Base-by-base conservation (phyloP, 2,797 vertebrate species). In the Chloroceryle amazona region DNA sequence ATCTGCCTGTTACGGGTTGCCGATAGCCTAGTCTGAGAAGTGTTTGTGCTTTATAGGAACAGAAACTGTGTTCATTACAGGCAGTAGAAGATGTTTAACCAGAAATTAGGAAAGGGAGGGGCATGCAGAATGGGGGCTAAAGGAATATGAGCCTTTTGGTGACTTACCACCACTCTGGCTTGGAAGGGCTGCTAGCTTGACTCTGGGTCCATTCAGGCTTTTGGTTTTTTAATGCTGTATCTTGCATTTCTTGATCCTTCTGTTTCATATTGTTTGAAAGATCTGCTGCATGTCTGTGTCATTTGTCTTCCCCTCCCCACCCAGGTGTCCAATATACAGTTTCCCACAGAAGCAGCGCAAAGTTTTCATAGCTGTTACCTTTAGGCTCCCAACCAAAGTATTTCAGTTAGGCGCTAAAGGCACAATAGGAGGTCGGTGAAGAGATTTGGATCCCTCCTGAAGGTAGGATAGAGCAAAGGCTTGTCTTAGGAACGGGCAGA, bases 1-100 rank as follows among this genome's bases (percentile, higher is more conserved):
- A 94, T 66, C 96, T 95, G 91, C 94, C 95, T 96, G 94, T 97
- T 95, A 94, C 0, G 23, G 42, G 52, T 67, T 76, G 92, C 93
- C 82, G 95, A 92, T 96, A 96, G 86, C 70, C 60, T 84, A 66
- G 66, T 57, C 65, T 92, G 57, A 88, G 90, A 89, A 83, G 58
- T 65, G 85, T 95, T 95, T 88, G 80, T 93, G 76, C 83, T 84
- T 93, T 76, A 39, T 20, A 73, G 76, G 66, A 90, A 46, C 72
- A 74, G 90, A 76, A 86, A 72, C 37, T 37, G 52, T 57, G 33
- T 60, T 90, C 54, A 37, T 92, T 93, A 61, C 26, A 91, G 67
- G 86, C 78, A 85, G 79, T 60, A 82, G 78, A 11, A 87, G 82
- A 74, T 66, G 80, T 76, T 90, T 88, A 90, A 60, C 62, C 55